Evolutionary conservation across 2,797 vertebrate species (phyloP).

Genomic region (Esox lucius): DNA sequence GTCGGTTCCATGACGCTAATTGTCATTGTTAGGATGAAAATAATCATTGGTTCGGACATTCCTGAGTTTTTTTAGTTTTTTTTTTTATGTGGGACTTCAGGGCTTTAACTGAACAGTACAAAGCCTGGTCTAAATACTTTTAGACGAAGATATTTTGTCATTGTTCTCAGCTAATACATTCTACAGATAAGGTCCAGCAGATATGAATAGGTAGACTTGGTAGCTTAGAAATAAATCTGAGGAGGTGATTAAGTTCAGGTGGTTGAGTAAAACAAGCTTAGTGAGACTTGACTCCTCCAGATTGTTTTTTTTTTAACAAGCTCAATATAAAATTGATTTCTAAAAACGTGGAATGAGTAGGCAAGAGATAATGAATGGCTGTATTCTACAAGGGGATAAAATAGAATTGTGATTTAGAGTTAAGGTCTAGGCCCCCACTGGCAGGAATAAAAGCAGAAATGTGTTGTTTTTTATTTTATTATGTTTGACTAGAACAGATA

Average conservation of each 20-base stretch:
- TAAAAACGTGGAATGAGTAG: slow-evolving; percentile 48
- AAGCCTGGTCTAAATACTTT: slow-evolving; percentile 37
- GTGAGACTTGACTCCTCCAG: neutral
- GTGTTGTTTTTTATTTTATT: slow-evolving; percentile 3
- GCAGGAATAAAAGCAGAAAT: slow-evolving; percentile 40
- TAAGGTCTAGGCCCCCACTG: slow-evolving; percentile 4
- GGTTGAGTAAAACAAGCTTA: slow-evolving; percentile 49
- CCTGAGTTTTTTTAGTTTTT: slow-evolving; percentile 63
- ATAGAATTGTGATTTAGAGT: slow-evolving; percentile 12
- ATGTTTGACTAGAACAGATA: slow-evolving; percentile 16
- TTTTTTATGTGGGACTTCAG: slow-evolving; percentile 36
- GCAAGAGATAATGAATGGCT: slow-evolving; percentile 15
- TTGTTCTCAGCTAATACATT: slow-evolving; percentile 38
- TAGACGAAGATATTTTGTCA: slow-evolving; percentile 17
- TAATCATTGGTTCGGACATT: slow-evolving; percentile 66
- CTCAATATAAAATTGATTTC: slow-evolving; percentile 33
- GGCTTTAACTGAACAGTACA: slow-evolving; percentile 52
- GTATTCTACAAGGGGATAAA: slow-evolving; percentile 23
- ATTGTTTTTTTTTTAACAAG: neutral
- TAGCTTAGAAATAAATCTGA: slow-evolving; percentile 30
- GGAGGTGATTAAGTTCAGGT: slow-evolving; percentile 19
- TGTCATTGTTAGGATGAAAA: slow-evolving; percentile 41
- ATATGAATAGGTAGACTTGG: slow-evolving; percentile 29
- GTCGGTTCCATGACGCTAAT: slow-evolving; percentile 14
- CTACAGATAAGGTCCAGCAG: slow-evolving; percentile 48